Percentiles rank a stretch among this genome's conserved stretches.
Conservation (phyloP, 1,140 invertebrate genomes). For the Onthophagus taurus region DNA sequence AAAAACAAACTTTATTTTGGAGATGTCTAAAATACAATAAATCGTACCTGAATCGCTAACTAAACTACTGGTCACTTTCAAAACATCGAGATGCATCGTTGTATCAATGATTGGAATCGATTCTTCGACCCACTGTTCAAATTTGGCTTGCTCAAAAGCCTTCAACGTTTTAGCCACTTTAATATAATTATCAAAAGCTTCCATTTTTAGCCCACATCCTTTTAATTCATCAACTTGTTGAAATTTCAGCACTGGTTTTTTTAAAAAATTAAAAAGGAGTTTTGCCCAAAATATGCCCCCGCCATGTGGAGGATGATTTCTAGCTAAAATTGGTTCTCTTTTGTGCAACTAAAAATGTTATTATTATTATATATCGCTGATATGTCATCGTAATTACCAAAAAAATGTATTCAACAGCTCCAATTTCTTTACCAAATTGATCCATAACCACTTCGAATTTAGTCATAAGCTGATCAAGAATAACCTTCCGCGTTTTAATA, state of each 20-base stretch:
- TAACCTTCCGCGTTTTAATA: conserved; percentile 61
- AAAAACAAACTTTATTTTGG: too few relatives aligned
- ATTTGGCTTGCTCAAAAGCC: conserved; percentile 62
- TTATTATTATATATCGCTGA: not conserved
- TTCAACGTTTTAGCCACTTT: conserved; percentile 63
- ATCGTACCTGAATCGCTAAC: not conserved
- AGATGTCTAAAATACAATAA: not conserved
- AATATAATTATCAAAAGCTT: conserved; percentile 68
- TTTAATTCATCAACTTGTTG: conserved; percentile 64
- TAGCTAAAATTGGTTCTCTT: conserved; percentile 61
- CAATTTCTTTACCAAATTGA: conserved; percentile 75
- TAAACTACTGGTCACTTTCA: conserved; percentile 42
- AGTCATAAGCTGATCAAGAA: conserved; percentile 59
- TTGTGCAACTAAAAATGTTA: conserved; percentile 50
- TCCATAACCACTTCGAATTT: conserved; percentile 80
- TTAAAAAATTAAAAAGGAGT: conserved; percentile 65
- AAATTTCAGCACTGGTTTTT: conserved; percentile 67
- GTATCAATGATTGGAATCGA: conserved; percentile 46
- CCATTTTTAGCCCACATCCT: conserved; percentile 58
- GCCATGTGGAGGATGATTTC: conserved; percentile 64
- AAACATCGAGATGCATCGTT: conserved; percentile 55
- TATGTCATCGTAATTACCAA: conserved; percentile 42
- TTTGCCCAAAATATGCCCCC: conserved; percentile 79
- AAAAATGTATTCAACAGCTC: conserved; percentile 54
- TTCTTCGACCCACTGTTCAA: conserved; percentile 50